phyloP scores from a whole-genome alignment of 2,113 vertebrate species.

The Notothenia rossii region DNA sequence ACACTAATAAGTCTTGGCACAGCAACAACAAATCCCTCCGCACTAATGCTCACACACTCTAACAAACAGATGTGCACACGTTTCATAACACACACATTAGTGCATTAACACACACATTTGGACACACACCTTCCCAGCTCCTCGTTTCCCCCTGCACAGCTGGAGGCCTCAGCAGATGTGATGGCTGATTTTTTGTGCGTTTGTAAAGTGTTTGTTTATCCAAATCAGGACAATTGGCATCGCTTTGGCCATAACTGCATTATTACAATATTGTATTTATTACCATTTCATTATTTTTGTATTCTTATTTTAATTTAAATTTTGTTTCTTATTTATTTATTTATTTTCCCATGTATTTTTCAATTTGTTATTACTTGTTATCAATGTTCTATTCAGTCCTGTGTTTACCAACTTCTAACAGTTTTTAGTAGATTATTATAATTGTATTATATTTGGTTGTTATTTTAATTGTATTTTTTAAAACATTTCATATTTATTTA shows the following conservation, averaged over 20 bases:
- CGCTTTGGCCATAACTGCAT: neutral
- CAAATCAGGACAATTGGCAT: conserved; percentile 13
- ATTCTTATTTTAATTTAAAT: too few species aligned
- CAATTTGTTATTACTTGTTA: too few species aligned
- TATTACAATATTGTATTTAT: neutral
- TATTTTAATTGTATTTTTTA: neutral
- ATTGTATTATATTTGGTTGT: too few species aligned
- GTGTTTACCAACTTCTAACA: too few species aligned
- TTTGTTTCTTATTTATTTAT: neutral
- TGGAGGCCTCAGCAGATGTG: conserved; percentile 54
- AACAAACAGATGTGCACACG: conserved; percentile 46
- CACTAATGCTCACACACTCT: conserved; percentile 26
- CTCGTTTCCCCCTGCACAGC: conserved; percentile 22
- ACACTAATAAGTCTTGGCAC: conserved; percentile 72
- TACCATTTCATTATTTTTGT: neutral
- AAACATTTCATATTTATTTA: too few species aligned
- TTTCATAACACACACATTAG: conserved; percentile 27
- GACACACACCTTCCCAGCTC: conserved; percentile 9
- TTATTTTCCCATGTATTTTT: too few species aligned
- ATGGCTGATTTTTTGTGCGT: conserved; percentile 43
- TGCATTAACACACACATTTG: conserved; percentile 16
- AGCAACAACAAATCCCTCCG: conserved; percentile 52
- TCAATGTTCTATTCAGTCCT: too few species aligned
- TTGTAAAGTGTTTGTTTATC: conserved; percentile 35
- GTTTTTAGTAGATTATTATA: too few species aligned